phyloP scores from a whole-genome alignment of 2,113 vertebrate genomes.

The Apus apus region DNA sequence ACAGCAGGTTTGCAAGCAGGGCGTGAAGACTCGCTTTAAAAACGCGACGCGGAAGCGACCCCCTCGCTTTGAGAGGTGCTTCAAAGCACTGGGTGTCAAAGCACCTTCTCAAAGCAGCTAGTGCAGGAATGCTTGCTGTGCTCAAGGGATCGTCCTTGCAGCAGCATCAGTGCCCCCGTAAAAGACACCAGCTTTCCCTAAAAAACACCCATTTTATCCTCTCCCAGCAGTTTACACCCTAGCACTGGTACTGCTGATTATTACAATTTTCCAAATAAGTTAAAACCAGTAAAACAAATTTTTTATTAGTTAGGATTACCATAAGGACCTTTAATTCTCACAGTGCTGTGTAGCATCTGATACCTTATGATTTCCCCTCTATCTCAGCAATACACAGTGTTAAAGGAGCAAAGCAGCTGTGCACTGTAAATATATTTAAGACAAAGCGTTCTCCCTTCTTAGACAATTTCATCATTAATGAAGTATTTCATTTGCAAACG shows the following conservation, averaged over 20 bases:
- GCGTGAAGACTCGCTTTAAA: too few species aligned
- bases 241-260: neutral
- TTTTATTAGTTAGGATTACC: neutral
- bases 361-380: neutral
- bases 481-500: neutral
- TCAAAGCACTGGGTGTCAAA: neutral
- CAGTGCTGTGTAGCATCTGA: neutral
- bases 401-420: neutral
- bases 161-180: accelerated
- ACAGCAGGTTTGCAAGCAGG: neutral
- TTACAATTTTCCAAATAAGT: neutral
- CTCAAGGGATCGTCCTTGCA: neutral
- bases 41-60: too few species aligned
- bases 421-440: neutral
- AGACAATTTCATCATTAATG: neutral
- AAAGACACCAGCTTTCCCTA: neutral
- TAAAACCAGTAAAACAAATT: neutral
- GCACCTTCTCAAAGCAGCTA: neutral
- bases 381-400: neutral
- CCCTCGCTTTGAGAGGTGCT: neutral
- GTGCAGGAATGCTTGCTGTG: accelerated
- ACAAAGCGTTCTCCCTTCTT: neutral
- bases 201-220: neutral
- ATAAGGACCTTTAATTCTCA: neutral
- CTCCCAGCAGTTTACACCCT: neutral